Conservation (phyloP, 2,113 vertebrate species). For the Bos javanicus region DNA sequence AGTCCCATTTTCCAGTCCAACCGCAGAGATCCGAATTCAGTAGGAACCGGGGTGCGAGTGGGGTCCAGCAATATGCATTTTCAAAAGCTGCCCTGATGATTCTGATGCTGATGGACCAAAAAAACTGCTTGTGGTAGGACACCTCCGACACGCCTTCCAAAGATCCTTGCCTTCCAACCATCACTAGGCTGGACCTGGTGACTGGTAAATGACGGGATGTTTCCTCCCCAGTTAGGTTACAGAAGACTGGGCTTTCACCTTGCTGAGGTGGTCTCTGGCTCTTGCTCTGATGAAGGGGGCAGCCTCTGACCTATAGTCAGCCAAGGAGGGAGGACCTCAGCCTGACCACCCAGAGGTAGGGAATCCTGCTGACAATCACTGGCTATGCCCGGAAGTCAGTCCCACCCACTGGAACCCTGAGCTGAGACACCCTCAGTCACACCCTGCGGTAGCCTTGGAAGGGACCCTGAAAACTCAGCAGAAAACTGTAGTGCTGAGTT, state of each 20-base stretch:
- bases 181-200: not conserved
- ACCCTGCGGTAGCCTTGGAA: not conserved
- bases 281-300: not conserved
- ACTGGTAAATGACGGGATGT: not conserved
- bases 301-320: not conserved
- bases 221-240: not conserved
- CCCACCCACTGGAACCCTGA: not conserved
- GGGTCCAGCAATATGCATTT: not conserved
- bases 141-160: not conserved
- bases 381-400: not conserved
- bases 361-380: not conserved
- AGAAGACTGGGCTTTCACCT: not conserved
- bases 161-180: not conserved
- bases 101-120: not conserved
- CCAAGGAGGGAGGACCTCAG: not conserved
- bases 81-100: not conserved
- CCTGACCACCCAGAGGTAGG: not conserved
- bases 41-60: not conserved
- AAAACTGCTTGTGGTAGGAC: not conserved
- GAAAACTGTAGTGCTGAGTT: not conserved
- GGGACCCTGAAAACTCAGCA: not conserved
- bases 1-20: not conserved
- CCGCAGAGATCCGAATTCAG: not conserved
- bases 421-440: not conserved
- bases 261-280: not conserved